phyloP scores from a whole-genome alignment of 2,113 vertebrate genomes.

The Synodontis membranacea region DNA sequence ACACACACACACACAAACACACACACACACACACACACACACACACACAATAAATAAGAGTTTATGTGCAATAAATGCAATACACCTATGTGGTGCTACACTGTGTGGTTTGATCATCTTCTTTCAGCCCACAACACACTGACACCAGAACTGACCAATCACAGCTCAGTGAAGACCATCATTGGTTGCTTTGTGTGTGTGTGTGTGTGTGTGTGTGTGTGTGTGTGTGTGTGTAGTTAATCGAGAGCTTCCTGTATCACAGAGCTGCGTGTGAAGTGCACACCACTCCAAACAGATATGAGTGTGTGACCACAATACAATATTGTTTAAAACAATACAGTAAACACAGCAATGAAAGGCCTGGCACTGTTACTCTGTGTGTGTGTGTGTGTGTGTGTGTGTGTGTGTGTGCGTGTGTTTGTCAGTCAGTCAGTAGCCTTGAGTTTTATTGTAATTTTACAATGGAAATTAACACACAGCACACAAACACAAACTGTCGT shows the following conservation, averaged over 20 bases:
- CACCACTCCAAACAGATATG: background rate
- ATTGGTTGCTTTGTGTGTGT: background rate
- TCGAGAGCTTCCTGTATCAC: slow-evolving; percentile 2
- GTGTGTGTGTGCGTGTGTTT: background rate
- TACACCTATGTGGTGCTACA: slow-evolving; percentile 69
- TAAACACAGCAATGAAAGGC: slow-evolving; percentile 16
- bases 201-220: background rate
- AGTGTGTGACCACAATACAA: slow-evolving; percentile 24
- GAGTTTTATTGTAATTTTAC: background rate
- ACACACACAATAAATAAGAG: background rate
- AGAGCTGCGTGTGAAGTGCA: background rate
- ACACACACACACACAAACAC: background rate
- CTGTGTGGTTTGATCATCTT: slow-evolving; percentile 43
- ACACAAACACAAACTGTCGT: too few species aligned
- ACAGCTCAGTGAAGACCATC: background rate
- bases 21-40: slow-evolving; percentile 2
- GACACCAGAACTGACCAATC: background rate
- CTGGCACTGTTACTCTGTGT: slow-evolving; percentile 37
- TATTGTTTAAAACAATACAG: background rate
- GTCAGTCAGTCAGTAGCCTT: background rate
- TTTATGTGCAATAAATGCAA: slow-evolving; percentile 61
- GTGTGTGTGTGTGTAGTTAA: background rate
- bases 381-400: slow-evolving; percentile 12
- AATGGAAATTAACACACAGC: too few species aligned
- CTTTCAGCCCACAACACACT: background rate